phyloP scores from a whole-genome alignment of 2,797 vertebrate genomes.

The Typhlichthys eigenmanni region DNA sequence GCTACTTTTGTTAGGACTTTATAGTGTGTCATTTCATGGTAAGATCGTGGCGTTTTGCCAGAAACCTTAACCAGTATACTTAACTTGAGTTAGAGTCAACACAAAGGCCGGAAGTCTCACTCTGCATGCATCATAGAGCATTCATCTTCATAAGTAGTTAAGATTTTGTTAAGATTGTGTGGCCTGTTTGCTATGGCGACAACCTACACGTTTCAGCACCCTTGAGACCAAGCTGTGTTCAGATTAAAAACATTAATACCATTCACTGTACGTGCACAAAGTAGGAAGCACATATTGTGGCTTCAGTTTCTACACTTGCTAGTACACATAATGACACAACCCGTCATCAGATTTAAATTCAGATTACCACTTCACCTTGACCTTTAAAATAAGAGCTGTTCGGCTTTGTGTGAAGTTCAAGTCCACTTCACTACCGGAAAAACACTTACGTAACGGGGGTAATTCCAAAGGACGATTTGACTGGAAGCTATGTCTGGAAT shows the following conservation, averaged over 20 bases:
- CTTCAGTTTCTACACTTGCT: no score
- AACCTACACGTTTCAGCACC: slow-evolving; percentile 25
- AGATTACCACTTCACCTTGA: slow-evolving; percentile 26
- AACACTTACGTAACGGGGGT: slow-evolving; percentile 23
- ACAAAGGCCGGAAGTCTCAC: slow-evolving; percentile 8
- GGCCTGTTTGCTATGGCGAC: slow-evolving; percentile 32
- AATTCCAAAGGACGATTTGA: slow-evolving; percentile 8
- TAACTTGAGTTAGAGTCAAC: background rate
- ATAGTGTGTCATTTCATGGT: no score
- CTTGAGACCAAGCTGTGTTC: slow-evolving; percentile 4
- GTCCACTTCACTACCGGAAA: slow-evolving; percentile 31
- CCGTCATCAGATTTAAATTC: slow-evolving; percentile 10
- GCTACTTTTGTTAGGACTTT: no score
- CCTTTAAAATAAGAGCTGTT: slow-evolving; percentile 8
- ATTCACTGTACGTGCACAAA: slow-evolving; percentile 23
- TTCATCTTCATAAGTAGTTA: slow-evolving; percentile 51
- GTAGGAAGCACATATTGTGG: slow-evolving; percentile 43
- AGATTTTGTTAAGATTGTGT: slow-evolving; percentile 36
- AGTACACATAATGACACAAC: slow-evolving; percentile 6
- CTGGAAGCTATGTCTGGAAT: slow-evolving; percentile 47
- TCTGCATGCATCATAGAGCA: slow-evolving; percentile 40
- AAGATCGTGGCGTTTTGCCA: slow-evolving; percentile 7
- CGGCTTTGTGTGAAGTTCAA: slow-evolving; percentile 29
- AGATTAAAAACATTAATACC: slow-evolving; percentile 47
- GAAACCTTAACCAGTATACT: slow-evolving; percentile 25